These are phyloP conservation scores for Canis aureus DNA, from an alignment of 2,113 vertebrate genomes.

Conservation along the genomic window DNA sequence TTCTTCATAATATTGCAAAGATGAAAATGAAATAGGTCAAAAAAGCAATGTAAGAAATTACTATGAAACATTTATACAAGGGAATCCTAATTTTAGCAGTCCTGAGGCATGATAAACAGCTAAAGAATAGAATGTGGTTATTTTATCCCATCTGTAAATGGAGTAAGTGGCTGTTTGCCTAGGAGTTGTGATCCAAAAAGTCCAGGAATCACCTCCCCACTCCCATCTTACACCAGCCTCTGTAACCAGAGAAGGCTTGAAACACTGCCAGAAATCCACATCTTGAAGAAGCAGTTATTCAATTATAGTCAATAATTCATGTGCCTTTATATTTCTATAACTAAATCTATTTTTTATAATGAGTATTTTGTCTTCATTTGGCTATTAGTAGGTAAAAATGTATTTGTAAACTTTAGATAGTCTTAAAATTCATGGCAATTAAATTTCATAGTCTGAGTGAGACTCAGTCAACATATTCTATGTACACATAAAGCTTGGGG, in stretches of 20 bases:
- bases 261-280: not conserved
- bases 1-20: not conserved
- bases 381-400: not conserved
- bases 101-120: not conserved
- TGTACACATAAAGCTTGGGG: not conserved
- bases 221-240: not conserved
- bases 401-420: not conserved
- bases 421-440: constrained; percentile 42
- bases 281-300: not conserved
- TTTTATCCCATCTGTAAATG: not conserved
- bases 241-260: not conserved
- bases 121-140: not conserved
- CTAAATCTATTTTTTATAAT: not conserved
- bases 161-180: not conserved
- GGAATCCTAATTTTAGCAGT: not conserved
- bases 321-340: not conserved
- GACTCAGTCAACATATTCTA: not conserved
- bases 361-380: not conserved
- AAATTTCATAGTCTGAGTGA: not conserved
- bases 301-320: not conserved
- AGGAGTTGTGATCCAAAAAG: not conserved
- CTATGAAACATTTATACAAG: constrained; percentile 28
- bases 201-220: not conserved
- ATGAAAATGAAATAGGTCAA: constrained; percentile 33
- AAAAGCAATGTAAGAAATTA: constrained; percentile 2